phyloP scores from a whole-genome alignment of 2,888 invertebrate species.

The Polymixis lichenea region DNA sequence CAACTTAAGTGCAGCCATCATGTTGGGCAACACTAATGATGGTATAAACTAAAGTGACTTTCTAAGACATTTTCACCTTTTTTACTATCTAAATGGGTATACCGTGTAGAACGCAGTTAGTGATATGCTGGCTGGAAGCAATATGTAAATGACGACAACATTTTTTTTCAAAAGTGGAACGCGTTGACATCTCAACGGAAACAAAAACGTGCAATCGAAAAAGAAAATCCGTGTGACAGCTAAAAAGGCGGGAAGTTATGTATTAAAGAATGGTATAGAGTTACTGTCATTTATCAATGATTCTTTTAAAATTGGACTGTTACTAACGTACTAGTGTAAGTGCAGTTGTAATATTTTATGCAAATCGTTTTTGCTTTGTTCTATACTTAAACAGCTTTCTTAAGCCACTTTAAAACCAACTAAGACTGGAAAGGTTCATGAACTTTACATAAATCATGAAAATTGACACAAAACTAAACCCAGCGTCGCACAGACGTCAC shows the following conservation, averaged over 20 bases:
- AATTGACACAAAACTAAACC: constrained; percentile 23
- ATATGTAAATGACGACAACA: constrained; percentile 69
- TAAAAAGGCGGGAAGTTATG: constrained; percentile 28
- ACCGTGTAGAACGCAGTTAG: constrained; percentile 68
- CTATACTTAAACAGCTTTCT: background rate
- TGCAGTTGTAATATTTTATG: background rate
- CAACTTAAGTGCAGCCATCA: constrained; percentile 71
- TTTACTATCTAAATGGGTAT: constrained; percentile 81
- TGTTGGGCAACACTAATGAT: constrained; percentile 75
- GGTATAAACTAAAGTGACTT: constrained; percentile 76
- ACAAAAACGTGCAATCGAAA: constrained; percentile 49
- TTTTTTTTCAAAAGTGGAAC: constrained; percentile 73
- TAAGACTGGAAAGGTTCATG: constrained; percentile 8
- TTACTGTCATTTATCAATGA: constrained; percentile 1
- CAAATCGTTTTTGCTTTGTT: background rate
- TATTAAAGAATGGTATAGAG: constrained; percentile 20
- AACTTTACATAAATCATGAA: constrained; percentile 18
- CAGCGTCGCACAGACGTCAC: constrained; percentile 26
- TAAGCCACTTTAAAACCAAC: background rate
- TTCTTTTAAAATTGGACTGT: background rate
- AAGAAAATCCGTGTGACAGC: constrained; percentile 45
- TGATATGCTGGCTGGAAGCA: constrained; percentile 70
- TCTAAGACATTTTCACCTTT: constrained; percentile 77
- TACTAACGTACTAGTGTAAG: background rate
- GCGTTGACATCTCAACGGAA: constrained; percentile 53